phyloP scores from a whole-genome alignment of 1,140 invertebrate genomes.

The Drosophila bocki region DNA sequence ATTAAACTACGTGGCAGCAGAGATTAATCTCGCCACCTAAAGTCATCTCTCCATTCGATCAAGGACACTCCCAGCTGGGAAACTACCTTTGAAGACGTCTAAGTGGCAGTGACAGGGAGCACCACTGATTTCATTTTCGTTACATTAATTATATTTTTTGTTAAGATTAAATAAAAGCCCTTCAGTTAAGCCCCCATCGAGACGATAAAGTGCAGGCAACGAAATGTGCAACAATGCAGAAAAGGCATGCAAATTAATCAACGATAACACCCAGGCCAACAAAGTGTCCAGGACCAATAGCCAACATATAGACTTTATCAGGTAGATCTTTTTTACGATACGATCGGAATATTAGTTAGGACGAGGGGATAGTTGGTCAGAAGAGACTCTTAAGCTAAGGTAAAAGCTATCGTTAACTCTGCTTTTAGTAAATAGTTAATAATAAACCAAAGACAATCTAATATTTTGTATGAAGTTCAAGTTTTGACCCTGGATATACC shows the following conservation, averaged over 20 bases:
- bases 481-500: neutral
- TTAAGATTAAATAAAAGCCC: constrained; percentile 3
- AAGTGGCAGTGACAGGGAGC: constrained; percentile 11
- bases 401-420: neutral
- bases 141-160: constrained; percentile 35
- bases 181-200: constrained; percentile 4
- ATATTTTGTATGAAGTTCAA: no score
- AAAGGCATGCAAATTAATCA: constrained; percentile 35
- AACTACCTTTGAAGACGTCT: constrained; percentile 51
- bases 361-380: no score
- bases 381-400: no score
- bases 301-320: neutral
- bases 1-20: neutral
- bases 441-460: neutral
- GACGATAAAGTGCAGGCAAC: constrained; percentile 22
- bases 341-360: neutral
- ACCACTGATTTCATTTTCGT: neutral
- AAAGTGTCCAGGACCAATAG: neutral
- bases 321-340: neutral
- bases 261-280: constrained; percentile 8
- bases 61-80: constrained; percentile 52
- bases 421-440: neutral
- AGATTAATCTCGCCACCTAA: neutral
- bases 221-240: constrained; percentile 40
- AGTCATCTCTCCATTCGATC: neutral